Base-by-base conservation (phyloP, 1,140 invertebrate species). In the Dreissena polymorpha region DNA sequence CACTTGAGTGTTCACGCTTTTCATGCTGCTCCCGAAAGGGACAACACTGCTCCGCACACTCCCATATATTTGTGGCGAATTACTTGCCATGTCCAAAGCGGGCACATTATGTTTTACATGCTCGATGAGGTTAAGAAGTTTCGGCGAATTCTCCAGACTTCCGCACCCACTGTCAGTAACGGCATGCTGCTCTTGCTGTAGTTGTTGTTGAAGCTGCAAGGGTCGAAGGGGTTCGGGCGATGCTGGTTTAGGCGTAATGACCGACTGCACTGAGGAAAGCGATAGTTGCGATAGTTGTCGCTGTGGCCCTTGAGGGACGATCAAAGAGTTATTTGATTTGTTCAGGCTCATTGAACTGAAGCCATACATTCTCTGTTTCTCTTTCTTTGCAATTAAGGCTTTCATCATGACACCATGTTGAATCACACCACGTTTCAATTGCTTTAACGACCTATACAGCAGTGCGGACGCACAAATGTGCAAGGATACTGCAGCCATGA, bases 401-500 rank as follows among this genome's bases (percentile, higher is more conserved):
- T 89, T 91, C 90, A 92, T 91, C 51, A 92, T 92, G 16, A 86
- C 86, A 16, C 90, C 91, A 49, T 87, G 78, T 29, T 88, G 84
- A 18, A 89, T 86, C 18, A 88, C 73, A 7, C 88, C 86, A 0
- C 86, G 67, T 78, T 83, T 80, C 25, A 82, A 83, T 10, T 83
- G 70, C 81, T 96, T 95, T 16, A 98, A 93, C 0, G 97, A 97
- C 65, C 96, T 95, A 90, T 97, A 98, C 87, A 97, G 93, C 0
- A 95, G 93, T 16, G 97, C 97, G 88, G 96, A 97, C n/a, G 97
- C 86, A 0, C 95, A 94, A 91, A 97, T 98, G 65, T 95, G 94
- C 0, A 98, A 93, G 25, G 97, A 95, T 0, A 98, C 93, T 14
- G 94, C 97, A 16, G 96, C 95, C 29, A 97, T 95, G 29, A 98